These are phyloP conservation scores for Phenganax stokvisi DNA, from an alignment of 92 coral and sea anemone genomes.

Conservation along the genomic window DNA sequence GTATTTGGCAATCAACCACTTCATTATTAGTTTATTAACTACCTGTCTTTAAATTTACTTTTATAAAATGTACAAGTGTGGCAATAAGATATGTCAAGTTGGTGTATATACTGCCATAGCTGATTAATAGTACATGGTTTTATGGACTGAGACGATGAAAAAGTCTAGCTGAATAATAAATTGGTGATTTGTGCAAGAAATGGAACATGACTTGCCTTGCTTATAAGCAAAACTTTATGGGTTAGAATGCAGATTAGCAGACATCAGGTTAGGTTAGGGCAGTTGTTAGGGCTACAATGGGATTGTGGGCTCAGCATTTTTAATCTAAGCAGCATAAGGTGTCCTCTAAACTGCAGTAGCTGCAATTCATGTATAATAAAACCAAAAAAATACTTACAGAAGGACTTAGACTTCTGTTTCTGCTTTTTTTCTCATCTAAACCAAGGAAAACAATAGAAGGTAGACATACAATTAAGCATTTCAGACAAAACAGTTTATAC, in stretches of 20 bases:
- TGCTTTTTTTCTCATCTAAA: conserved; percentile 6
- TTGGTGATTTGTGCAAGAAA: no score
- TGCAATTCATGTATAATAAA: neutral
- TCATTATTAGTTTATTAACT: neutral
- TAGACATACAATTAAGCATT: neutral
- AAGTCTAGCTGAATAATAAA: no score
- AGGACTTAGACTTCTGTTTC: conserved; percentile 26
- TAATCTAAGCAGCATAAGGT: neutral
- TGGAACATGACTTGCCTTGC: no score
- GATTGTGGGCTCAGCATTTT: neutral
- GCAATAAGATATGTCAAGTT: neutral
- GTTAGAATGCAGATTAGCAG: no score
- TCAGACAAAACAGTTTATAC: neutral
- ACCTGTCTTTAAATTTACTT: neutral
- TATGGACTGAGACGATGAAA: no score
- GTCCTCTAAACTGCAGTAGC: neutral
- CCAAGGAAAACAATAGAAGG: neutral
- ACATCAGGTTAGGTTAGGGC: no score
- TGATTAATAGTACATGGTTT: no score
- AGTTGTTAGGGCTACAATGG: no score
- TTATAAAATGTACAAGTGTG: neutral
- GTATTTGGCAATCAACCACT: neutral
- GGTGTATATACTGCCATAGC: no score
- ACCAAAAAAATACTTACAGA: conserved; percentile 27
- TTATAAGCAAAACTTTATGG: no score